Base-by-base conservation (phyloP, 2,113 vertebrate genomes). In the Meriones unguiculatus region DNA sequence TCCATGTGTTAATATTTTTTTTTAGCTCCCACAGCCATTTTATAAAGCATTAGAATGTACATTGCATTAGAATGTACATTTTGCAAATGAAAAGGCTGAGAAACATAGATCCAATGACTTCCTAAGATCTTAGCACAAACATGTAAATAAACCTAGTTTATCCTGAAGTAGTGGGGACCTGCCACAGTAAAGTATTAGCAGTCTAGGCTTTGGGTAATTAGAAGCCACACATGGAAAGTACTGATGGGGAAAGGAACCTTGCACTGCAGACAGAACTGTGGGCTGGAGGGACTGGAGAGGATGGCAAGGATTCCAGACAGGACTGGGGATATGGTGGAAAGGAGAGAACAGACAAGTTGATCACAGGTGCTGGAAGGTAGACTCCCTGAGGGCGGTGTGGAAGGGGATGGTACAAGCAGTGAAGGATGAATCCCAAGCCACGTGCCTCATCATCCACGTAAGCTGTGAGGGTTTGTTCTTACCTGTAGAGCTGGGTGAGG, bases 21-120 rank as follows among this genome's bases (percentile, higher is more conserved):
- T 57, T 93, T 73, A 77, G 76, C 54, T 30, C 7, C 82, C 17
- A 87, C 7, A 72, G 70, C 54, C 89, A 46, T 24, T 13, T 67
- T 77, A n/a, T 78, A 8, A 65, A 77, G 24, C 38, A 38, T 89
- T 78, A 75, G 65, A 30, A 41, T 88, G 46, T 22, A 35, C 82
- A 24, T 13, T 38, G 9, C 38, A 38, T 89, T 78, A 75, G 70
- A 30, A 41, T 88, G 75, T 18, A 1, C 17, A 87, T 28, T 96
- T 65, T 97, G 50, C 30, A 78, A 50, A 70, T 46, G 64, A 85
- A 17, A 59, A 95, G 73, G 93, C 35, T 32, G 50, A 96, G 90
- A 70, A 81, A 87, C 28, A 95, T 17, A 85, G 70, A 62, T 89
- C n/a, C 32, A 69, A n/a, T 81, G n/a, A 67, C 64, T 91, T 95